Evolutionary conservation across 2,888 invertebrate species (phyloP), one percentile per base, ranked within the genome.

Genomic region (Cheiracanthium punctorium): DNA sequence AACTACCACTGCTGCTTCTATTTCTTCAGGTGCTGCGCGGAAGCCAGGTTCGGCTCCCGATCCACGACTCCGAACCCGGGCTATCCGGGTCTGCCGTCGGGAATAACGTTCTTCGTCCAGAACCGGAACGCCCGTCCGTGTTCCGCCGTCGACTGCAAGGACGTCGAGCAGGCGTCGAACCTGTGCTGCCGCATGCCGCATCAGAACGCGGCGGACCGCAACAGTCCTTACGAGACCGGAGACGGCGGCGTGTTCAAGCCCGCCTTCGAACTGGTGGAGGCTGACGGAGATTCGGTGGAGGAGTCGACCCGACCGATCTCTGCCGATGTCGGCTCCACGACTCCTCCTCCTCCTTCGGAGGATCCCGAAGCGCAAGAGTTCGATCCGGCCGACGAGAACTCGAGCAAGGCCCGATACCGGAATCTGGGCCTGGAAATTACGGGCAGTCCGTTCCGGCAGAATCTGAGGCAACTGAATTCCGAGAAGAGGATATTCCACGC

Each of bases 1-100:
- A 85, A 85, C 33, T 85, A 85, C n/a, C 85, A 80, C 17, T 85
- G 85, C 32, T 85, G 85, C 65, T 85, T 80, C 74, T 85, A 75
- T 43, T 85, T 85, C n/a, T 85, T 85, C 71, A 80, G 75, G 52
- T 85, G 85, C 17, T 85, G 85, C 20, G 80, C 64, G 0, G 85
- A 85, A 33, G 85, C 85, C 12, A 80, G 85, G 37, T n/a, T 65
- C 17, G 80, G 85, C 7, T 58, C 80, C 30, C 69, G 73, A 37
- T 73, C 84, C n/a, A 79, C 79, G 2, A 84, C 71, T 10, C 32
- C 73, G 17, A 58, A 30, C 1, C 74, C 73, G 24, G 41, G 72
- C 8, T 70, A 70, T 48, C 80, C 80, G 1, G 33, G 72, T 0
- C 69, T 80, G 1, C 85, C 85, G 1, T 71, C 79, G 5, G 73